A percentile compares a stretch with the other conserved stretches of the same genome.
phyloP scores from a whole-genome alignment of 1,140 invertebrate species.

The Anoplolepis gracilipes region DNA sequence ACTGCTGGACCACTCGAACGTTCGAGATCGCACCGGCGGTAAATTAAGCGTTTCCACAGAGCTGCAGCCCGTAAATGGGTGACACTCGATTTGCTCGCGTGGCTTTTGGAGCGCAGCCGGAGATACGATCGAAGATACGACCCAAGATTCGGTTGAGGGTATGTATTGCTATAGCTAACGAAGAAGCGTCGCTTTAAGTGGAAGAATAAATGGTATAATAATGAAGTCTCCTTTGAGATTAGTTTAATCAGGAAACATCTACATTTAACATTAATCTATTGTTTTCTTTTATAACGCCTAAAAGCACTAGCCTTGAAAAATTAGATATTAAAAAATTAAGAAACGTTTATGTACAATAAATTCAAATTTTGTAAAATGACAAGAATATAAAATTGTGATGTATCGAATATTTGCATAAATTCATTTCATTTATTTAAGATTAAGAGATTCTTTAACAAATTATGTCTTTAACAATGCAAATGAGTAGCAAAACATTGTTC shows the following conservation, averaged over 20 bases:
- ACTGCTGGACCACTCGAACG: conserved; percentile 53
- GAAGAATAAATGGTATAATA: conserved; percentile 51
- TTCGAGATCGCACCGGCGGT: conserved; percentile 49
- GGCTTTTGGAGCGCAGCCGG: conserved; percentile 42
- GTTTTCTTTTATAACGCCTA: background rate
- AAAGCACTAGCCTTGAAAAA: background rate
- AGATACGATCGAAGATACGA: conserved; percentile 50
- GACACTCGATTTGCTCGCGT: conserved; percentile 62
- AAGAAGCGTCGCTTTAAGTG: conserved; percentile 16
- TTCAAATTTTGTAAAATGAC: background rate
- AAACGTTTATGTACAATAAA: background rate
- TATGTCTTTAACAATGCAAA: conserved; percentile 8
- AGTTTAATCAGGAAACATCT: conserved; percentile 31
- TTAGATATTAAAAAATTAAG: background rate
- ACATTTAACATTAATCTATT: background rate
- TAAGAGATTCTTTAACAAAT: background rate
- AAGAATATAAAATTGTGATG: background rate
- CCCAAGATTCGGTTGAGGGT: conserved; percentile 46
- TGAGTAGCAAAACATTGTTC: background rate
- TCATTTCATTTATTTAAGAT: conserved; percentile 4
- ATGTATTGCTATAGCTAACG: conserved; percentile 5
- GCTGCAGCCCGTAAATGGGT: conserved; percentile 55
- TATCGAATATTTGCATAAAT: background rate
- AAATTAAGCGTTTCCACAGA: conserved; percentile 66
- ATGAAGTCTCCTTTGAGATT: conserved; percentile 7